Evolutionary conservation across 2,113 vertebrate species (phyloP).

Genomic region (Gnathonemus longibarbis): DNA sequence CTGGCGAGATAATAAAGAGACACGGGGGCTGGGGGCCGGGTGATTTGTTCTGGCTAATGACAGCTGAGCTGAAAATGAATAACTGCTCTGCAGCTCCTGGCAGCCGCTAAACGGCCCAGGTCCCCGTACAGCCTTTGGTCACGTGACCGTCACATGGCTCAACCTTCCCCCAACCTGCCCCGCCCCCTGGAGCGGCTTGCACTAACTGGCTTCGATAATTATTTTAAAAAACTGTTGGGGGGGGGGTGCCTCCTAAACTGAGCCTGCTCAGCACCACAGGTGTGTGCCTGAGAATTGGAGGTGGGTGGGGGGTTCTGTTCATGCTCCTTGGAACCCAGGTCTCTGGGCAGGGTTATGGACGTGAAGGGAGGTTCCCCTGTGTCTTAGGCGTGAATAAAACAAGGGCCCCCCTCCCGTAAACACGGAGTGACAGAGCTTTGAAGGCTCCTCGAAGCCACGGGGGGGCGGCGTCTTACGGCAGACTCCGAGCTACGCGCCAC

Average conservation of each 20-base stretch:
- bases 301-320: constrained; percentile 22
- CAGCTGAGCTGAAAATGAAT: not conserved
- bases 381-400: constrained; percentile 59
- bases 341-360: not conserved
- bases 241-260: constrained; percentile 6
- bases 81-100: not conserved
- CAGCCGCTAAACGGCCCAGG: not conserved
- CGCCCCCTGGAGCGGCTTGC: not conserved
- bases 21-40: not conserved
- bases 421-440: constrained; percentile 37
- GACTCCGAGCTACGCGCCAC: constrained; percentile 37
- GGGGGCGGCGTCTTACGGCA: not conserved
- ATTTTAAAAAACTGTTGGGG: not conserved
- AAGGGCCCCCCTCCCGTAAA: constrained; percentile 60
- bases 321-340: constrained; percentile 21
- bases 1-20: not conserved
- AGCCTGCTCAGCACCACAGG: constrained; percentile 14
- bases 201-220: constrained; percentile 25
- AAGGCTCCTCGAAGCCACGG: not conserved
- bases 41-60: not conserved
- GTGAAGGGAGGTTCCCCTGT: constrained; percentile 31
- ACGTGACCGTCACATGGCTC: not conserved
- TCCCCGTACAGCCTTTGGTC: not conserved
- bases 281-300: not conserved
- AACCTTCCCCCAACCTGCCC: not conserved